These are phyloP conservation scores for Ailurus styani DNA, from an alignment of 2,113 vertebrate genomes.

Conservation along the genomic window DNA sequence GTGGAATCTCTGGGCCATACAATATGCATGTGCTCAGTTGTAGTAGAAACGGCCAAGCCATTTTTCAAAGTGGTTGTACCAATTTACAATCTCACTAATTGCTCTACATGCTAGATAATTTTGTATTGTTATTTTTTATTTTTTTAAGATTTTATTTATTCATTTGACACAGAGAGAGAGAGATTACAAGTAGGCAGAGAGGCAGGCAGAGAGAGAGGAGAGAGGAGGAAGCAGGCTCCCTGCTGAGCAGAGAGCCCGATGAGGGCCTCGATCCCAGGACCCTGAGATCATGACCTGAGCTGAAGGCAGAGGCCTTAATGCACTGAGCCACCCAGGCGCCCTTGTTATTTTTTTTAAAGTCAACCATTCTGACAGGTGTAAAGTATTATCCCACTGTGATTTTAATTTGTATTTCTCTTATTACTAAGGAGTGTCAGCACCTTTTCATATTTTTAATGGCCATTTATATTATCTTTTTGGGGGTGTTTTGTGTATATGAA, in stretches of 20 bases:
- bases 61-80: not conserved
- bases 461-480: not conserved
- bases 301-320: too few species aligned
- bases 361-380: not conserved
- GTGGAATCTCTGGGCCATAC: not conserved
- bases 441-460: not conserved
- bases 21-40: not conserved
- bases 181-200: too few species aligned
- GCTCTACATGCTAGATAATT: not conserved
- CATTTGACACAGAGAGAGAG: too few species aligned
- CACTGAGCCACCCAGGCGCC: too few species aligned
- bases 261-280: too few species aligned
- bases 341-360: not conserved
- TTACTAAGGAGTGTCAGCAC: not conserved
- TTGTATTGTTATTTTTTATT: not conserved
- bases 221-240: too few species aligned
- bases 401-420: constrained; percentile 21
- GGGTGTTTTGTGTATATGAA: not conserved
- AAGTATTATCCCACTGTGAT: not conserved
- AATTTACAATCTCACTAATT: not conserved
- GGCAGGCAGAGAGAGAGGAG: too few species aligned
- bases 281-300: too few species aligned
- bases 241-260: too few species aligned
- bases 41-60: not conserved
- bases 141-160: too few species aligned